Conservation (phyloP, 2,888 invertebrate species). For the Aricia artaxerxes region DNA sequence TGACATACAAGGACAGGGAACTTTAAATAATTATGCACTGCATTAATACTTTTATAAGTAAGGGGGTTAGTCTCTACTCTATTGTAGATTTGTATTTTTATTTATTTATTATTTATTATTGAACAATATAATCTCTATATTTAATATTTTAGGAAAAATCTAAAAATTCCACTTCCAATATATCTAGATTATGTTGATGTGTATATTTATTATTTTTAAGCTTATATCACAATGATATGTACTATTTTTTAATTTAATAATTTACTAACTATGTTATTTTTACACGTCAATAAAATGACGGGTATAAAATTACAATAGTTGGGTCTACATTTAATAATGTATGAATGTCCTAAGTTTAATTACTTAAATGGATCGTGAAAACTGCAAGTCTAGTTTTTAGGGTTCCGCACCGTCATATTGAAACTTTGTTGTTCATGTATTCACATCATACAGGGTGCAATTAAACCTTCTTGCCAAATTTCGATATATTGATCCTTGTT, state of each 20-base stretch:
- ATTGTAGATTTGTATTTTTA: neutral
- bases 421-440: too few relatives aligned
- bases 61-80: neutral
- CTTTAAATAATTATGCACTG: too few relatives aligned
- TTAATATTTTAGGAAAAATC: neutral
- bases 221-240: neutral
- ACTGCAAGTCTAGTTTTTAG: neutral
- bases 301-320: slow-evolving; percentile 27
- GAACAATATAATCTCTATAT: neutral
- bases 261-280: slow-evolving; percentile 27
- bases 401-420: neutral
- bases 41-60: neutral
- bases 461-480: too few relatives aligned
- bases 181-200: neutral
- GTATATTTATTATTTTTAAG: neutral
- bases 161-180: neutral
- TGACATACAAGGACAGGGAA: too few relatives aligned
- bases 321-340: slow-evolving; percentile 17
- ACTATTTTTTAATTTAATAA: slow-evolving; percentile 16
- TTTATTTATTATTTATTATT: neutral
- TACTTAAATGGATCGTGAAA: neutral
- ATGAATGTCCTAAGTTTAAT: neutral
- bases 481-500: too few relatives aligned
- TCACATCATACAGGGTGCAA: too few relatives aligned
- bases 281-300: slow-evolving; percentile 9